Conservation (phyloP, 1,140 invertebrate genomes). For the Hycleus cichorii region DNA sequence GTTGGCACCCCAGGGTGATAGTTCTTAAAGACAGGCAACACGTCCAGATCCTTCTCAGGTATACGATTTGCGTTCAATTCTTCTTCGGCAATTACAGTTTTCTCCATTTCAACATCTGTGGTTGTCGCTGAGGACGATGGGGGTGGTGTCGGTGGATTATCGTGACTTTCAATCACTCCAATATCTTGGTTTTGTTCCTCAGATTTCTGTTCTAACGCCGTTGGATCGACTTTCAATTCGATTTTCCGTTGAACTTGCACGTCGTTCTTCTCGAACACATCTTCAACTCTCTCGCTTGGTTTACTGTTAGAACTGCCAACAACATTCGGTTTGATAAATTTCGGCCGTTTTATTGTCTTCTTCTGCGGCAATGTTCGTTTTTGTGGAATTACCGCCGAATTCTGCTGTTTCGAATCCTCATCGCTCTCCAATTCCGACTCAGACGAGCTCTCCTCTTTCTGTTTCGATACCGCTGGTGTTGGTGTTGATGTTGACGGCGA, state of each 20-base stretch:
- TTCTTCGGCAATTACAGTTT: conserved; percentile 55
- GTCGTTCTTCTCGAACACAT: conserved; percentile 58
- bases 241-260: conserved; percentile 54
- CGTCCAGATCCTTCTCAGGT: conserved; percentile 64
- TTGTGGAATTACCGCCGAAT: conserved; percentile 42
- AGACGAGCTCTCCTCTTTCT: conserved; percentile 25
- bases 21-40: conserved; percentile 78
- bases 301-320: conserved; percentile 34
- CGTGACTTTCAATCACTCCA: conserved; percentile 2
- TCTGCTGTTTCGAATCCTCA: conserved; percentile 42
- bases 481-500: not conserved
- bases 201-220: conserved; percentile 23
- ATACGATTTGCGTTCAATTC: conserved; percentile 63
- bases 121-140: conserved; percentile 27
- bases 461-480: not conserved
- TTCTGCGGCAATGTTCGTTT: conserved; percentile 53
- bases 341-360: conserved; percentile 55
- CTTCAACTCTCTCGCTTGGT: conserved; percentile 46
- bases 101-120: conserved; percentile 34
- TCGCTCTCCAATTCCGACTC: conserved; percentile 81
- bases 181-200: conserved; percentile 30
- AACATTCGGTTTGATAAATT: conserved; percentile 47
- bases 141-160: not conserved
- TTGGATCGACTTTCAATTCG: conserved; percentile 50
- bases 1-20: conserved; percentile 76